A percentile compares a stretch with the other conserved stretches of the same genome.
Conservation (phyloP, 2,888 invertebrate genomes). For the Epinotia nisella region DNA sequence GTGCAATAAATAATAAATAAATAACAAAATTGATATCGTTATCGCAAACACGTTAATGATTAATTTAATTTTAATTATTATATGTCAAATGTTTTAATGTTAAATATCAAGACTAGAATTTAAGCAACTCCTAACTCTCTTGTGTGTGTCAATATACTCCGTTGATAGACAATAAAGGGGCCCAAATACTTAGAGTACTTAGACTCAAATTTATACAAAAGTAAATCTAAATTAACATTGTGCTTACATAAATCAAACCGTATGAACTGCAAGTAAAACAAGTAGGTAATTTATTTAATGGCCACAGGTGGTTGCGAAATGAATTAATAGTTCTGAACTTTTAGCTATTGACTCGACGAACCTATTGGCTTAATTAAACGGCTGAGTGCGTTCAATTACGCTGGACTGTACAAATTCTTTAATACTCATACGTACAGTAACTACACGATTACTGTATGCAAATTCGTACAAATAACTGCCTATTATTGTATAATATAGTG, state of each 20-base stretch:
- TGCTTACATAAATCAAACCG: neutral
- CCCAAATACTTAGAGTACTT: no score
- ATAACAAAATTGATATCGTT: no score
- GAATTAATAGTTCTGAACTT: conserved; percentile 17
- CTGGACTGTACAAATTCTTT: neutral
- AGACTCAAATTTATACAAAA: no score
- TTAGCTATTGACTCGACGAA: conserved; percentile 12
- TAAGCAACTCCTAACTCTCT: no score
- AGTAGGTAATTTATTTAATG: neutral
- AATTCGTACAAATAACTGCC: neutral
- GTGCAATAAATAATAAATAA: no score
- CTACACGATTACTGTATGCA: neutral
- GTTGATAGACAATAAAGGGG: no score
- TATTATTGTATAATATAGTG: conserved; percentile 6
- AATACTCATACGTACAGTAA: neutral
- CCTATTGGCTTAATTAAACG: conserved; percentile 20
- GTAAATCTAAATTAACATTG: no score
- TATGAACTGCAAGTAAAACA: conserved; percentile 5
- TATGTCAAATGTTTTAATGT: no score
- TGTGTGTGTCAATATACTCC: no score
- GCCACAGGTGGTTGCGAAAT: conserved; percentile 16
- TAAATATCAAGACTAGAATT: no score
- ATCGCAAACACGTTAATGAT: no score
- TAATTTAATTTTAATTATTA: no score
- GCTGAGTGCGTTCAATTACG: conserved; percentile 7